phyloP scores from a whole-genome alignment of 1,140 invertebrate genomes.

The Drosophila truncata region DNA sequence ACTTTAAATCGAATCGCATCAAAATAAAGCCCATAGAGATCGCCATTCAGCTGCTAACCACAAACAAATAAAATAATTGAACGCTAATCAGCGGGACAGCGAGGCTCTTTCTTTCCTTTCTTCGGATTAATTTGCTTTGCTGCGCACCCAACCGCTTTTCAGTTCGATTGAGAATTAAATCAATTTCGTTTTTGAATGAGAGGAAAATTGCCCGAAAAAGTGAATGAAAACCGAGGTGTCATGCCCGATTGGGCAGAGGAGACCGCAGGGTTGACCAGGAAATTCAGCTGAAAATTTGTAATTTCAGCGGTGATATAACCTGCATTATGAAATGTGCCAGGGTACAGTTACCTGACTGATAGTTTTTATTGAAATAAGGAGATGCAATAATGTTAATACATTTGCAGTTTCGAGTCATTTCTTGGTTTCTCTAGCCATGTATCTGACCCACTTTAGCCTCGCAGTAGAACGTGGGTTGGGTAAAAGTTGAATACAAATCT shows the following conservation, averaged over 20 bases:
- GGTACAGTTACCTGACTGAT: background rate
- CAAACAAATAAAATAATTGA: slow-evolving; percentile 65
- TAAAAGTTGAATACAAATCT: slow-evolving; percentile 27
- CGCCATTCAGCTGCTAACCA: slow-evolving; percentile 46
- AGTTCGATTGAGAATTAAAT: slow-evolving; percentile 49
- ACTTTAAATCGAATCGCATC: slow-evolving; percentile 44
- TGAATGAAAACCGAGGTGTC: slow-evolving; percentile 47
- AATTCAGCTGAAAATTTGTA: slow-evolving; percentile 12
- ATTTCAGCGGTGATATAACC: slow-evolving; percentile 36
- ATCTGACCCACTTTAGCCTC: slow-evolving; percentile 8
- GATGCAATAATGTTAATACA: background rate
- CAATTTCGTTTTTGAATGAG: slow-evolving; percentile 52
- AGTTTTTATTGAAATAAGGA: background rate
- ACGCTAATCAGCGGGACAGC: slow-evolving; percentile 50
- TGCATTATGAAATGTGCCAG: slow-evolving; percentile 34
- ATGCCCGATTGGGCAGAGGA: slow-evolving; percentile 45
- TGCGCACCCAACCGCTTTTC: slow-evolving; percentile 27
- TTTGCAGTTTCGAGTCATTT: background rate
- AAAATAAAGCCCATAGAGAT: slow-evolving; percentile 42
- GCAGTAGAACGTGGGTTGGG: slow-evolving; percentile 15
- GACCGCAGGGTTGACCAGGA: slow-evolving; percentile 11
- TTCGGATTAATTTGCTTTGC: slow-evolving; percentile 44
- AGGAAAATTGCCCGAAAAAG: slow-evolving; percentile 34
- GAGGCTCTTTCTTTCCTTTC: slow-evolving; percentile 33
- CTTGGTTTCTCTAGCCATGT: background rate